Percentiles rank a stretch among this genome's conserved stretches.
Evolutionary conservation across 2,797 vertebrate genomes (phyloP).

Genomic region (Oreochromis grahami): DNA sequence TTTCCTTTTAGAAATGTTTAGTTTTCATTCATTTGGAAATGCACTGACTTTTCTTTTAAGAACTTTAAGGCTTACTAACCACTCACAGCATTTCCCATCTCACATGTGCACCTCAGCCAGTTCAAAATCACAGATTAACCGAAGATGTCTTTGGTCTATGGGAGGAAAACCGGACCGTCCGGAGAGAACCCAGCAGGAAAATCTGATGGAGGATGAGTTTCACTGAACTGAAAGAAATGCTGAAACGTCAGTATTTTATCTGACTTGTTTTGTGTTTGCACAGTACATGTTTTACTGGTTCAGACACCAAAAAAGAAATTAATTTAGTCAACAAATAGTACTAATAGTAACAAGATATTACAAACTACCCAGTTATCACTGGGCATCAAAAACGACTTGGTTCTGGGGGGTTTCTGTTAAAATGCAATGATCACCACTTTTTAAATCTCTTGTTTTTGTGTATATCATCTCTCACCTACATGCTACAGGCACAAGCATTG

Average conservation of each 20-base stretch:
- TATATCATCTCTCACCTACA: neutral
- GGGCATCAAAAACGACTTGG: fast-evolving
- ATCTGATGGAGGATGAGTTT: neutral
- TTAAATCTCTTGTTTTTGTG: too few species aligned
- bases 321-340: neutral
- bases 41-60: neutral
- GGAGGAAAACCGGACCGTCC: neutral
- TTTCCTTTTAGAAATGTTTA: fast-evolving
- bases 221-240: fast-evolving
- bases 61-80: neutral
- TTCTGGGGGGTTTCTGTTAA: too few species aligned
- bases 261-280: neutral
- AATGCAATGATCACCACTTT: too few species aligned
- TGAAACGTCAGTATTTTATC: neutral
- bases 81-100: fast-evolving
- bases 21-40: neutral
- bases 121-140: too few species aligned
- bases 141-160: neutral
- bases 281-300: neutral
- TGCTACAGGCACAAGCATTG: neutral
- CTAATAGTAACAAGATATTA: fast-evolving
- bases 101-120: neutral
- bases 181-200: neutral
- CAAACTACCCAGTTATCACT: neutral
- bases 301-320: neutral